Conservation (phyloP, 2,113 vertebrate genomes). For the Saimiri boliviensis region DNA sequence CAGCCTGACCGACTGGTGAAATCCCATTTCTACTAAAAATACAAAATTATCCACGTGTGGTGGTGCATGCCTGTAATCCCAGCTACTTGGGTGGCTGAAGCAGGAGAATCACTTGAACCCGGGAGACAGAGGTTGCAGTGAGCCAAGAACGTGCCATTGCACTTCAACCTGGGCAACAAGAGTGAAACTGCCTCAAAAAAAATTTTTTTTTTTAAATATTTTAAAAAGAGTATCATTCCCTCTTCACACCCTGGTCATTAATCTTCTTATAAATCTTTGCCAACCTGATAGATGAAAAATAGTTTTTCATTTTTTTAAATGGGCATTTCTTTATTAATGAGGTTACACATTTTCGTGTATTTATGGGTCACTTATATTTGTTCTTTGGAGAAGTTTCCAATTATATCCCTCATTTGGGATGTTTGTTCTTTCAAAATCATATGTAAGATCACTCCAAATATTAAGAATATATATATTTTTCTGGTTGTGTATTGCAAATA, state of each 20-base stretch:
- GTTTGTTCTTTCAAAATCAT: background rate
- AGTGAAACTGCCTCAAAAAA: too few species aligned
- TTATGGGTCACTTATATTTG: background rate
- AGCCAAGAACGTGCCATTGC: too few species aligned
- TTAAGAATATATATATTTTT: background rate
- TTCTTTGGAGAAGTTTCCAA: conserved; percentile 13
- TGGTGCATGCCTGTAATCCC: too few species aligned
- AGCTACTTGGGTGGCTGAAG: too few species aligned
- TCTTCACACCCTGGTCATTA: background rate
- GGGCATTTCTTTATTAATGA: background rate
- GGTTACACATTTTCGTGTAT: background rate
- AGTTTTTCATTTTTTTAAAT: background rate
- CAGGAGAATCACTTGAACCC: too few species aligned
- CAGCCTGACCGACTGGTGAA: too few species aligned
- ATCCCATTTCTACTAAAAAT: too few species aligned
- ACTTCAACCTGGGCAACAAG: too few species aligned
- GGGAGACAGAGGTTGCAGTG: too few species aligned
- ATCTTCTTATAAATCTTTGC: conserved; percentile 27
- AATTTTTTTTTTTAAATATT: too few species aligned
- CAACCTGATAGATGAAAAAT: background rate
- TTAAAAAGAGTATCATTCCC: background rate
- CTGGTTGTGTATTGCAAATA: background rate
- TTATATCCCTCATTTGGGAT: background rate
- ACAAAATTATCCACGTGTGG: too few species aligned
- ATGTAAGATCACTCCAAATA: background rate